Base-by-base conservation (phyloP, 2,888 invertebrate species). In the Parascotia fuliginaria region DNA sequence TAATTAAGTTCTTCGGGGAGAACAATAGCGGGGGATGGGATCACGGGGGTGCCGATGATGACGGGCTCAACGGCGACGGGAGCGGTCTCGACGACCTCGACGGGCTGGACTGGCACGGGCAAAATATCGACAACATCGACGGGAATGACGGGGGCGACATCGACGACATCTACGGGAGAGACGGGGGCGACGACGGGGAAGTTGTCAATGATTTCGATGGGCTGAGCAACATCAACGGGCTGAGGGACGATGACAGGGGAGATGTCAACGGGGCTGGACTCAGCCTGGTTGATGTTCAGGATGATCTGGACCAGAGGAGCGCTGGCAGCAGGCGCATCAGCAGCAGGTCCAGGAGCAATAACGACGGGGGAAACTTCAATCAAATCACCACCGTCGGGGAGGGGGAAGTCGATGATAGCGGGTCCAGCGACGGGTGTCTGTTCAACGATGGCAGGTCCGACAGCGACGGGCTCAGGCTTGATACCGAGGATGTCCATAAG, bases 1-100 rank as follows among this genome's bases (percentile, higher is more conserved):
- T 78, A 81, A 71, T 79, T 79, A 45, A 81, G 77, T 39, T 39
- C 55, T 11, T 75, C 79, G 39, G 81, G 81, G 13, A 75, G 67
- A 32, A 56, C 45, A 45, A 75, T 57, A 12, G 57, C 71, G 43
- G 75, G 66, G 13, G 56, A 41, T 24, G 71, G 65, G 24, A 63
- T 28, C 19, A 66, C 15, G 41, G 70, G 70, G 7, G 51, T 46
- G 7, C 53, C 56, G 46, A 56, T 44, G 41, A 45, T 14, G 36
- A 62, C 61, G 42, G 62, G 47, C 52, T 48, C 55, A 7, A 46
- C 41, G 7, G 16, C 34, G 3, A 40, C 28, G 12, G 39, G 45
- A 24, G 50, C 45, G 42, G 47, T 40, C 13, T 31, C 31, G 6
- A 38, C 38, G 11, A 38, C 38, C 9, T 39, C 41, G 7, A 34